phyloP scores from a whole-genome alignment of 2,888 invertebrate genomes.

The Nezara viridula region DNA sequence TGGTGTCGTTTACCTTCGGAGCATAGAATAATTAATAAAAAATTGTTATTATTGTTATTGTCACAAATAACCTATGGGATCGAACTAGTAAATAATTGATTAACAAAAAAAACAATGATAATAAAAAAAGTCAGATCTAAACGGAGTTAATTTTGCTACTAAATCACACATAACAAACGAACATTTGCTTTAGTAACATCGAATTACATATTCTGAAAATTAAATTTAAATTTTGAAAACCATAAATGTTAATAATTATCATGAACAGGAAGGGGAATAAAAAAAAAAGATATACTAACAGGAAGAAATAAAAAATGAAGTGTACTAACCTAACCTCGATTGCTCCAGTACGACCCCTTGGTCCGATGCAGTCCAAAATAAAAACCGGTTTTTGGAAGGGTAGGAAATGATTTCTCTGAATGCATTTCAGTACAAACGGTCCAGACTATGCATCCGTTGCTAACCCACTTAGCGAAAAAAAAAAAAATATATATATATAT shows the following conservation, averaged over 20 bases:
- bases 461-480: constrained; percentile 5
- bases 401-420: constrained; percentile 30
- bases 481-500: neutral
- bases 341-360: neutral
- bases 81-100: too few species aligned
- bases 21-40: too few species aligned
- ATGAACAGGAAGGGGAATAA: neutral
- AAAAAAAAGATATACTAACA: neutral
- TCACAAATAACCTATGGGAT: too few species aligned
- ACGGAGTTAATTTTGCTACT: too few species aligned
- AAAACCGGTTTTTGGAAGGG: constrained; percentile 36
- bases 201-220: too few species aligned
- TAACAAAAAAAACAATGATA: too few species aligned
- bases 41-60: too few species aligned
- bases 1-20: too few species aligned
- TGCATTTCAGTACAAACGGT: constrained; percentile 22
- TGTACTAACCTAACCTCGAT: constrained; percentile 28
- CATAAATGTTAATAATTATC: neutral
- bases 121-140: neutral
- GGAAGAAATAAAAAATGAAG: neutral
- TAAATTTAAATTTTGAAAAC: neutral
- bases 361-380: neutral
- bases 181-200: too few species aligned
- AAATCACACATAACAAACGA: too few species aligned
- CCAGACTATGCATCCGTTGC: constrained; percentile 1